A percentile compares a stretch with the other conserved stretches of the same genome.
Conservation (phyloP, 2,797 vertebrate genomes). For the Xiphorhynchus erythropygius region DNA sequence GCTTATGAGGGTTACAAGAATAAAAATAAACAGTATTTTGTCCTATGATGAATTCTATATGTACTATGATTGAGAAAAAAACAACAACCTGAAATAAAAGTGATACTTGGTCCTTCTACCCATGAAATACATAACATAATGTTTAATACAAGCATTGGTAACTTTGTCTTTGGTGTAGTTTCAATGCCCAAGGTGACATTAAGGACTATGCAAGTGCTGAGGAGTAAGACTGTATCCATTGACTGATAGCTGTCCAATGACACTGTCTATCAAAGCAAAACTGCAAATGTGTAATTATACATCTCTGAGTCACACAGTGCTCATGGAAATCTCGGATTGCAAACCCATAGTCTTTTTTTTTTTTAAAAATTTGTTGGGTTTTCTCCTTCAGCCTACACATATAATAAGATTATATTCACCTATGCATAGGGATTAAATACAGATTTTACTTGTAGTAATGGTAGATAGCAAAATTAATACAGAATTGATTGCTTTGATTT, state of each 20-base stretch:
- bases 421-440: neutral
- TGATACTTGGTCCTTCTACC: neutral
- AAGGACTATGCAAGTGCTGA: neutral
- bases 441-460: neutral
- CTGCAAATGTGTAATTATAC: neutral
- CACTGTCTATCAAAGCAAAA: neutral
- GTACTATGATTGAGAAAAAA: neutral
- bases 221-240: neutral
- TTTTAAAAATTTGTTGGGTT: neutral
- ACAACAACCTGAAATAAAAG: accelerated
- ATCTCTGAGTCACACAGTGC: neutral
- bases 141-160: neutral
- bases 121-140: neutral
- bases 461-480: neutral
- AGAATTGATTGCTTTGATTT: neutral
- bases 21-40: neutral
- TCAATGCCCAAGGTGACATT: accelerated
- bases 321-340: neutral
- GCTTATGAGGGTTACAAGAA: neutral
- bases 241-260: neutral
- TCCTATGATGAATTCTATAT: neutral
- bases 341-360: neutral
- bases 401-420: neutral
- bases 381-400: neutral
- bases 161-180: neutral